Conservation (phyloP, 1,140 invertebrate species). For the Apis florea region DNA sequence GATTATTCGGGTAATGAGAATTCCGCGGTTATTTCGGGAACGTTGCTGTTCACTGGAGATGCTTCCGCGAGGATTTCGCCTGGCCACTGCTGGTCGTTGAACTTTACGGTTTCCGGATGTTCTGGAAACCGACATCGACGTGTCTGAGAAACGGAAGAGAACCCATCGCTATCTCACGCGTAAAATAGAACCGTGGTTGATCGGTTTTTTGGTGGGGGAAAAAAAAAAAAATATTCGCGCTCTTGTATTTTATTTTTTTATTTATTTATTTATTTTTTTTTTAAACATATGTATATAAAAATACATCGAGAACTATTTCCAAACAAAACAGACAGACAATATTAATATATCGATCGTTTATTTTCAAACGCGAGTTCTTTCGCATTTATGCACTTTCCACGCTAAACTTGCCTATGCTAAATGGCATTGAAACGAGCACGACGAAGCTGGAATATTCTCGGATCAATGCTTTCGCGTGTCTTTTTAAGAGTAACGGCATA, state of each 20-base stretch:
- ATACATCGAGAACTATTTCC: too few species aligned
- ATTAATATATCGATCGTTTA: too few species aligned
- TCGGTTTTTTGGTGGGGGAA: neutral
- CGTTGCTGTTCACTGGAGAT: neutral
- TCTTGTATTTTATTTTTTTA: neutral
- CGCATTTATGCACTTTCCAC: neutral
- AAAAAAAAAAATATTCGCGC: too few species aligned
- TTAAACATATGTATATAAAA: too few species aligned
- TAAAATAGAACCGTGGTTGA: neutral
- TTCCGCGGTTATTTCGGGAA: slow-evolving; percentile 46
- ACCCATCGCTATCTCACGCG: slow-evolving; percentile 1
- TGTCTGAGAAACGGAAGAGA: slow-evolving; percentile 8
- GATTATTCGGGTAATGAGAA: slow-evolving; percentile 48
- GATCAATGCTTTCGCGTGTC: slow-evolving; percentile 34
- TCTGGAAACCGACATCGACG: slow-evolving; percentile 23
- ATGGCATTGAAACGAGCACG: neutral
- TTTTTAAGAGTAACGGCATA: slow-evolving; percentile 19
- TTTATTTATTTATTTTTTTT: too few species aligned
- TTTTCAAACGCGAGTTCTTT: neutral
- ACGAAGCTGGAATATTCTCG: neutral
- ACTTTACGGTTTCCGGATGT: slow-evolving; percentile 24
- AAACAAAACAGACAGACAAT: too few species aligned
- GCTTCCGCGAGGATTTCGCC: slow-evolving; percentile 29
- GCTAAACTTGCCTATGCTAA: neutral
- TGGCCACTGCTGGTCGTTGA: slow-evolving; percentile 28